Base-by-base conservation (phyloP, 2,113 vertebrate genomes). In the Phyllostomus discolor region DNA sequence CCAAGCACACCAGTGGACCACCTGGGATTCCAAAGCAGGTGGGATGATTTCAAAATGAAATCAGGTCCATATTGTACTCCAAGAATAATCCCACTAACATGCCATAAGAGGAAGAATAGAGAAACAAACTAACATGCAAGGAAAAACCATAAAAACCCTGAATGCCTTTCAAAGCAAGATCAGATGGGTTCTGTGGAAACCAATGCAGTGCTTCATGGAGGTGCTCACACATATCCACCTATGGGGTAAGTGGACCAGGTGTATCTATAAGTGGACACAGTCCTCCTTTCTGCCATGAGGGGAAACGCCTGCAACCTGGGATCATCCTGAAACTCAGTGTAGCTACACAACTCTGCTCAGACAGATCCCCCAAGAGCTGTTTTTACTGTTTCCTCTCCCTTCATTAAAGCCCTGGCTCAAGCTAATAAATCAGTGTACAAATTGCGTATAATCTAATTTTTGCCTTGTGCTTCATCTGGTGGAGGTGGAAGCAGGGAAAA, bases 351-450 rank as follows among this genome's bases (percentile, higher is more conserved):
- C n/a, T 33, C 24, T 20, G 76, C 52, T 57, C 87, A 79, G 57
- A 85, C 0, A 11, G 19, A 48, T 22, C 75, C 12, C n/a, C 52
- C 16, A 75, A 70, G 89, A 91, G 88, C 19, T 81, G 12, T 64
- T 62, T 79, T 43, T 10, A 38, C 28, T 48, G 52, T 73, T 87
- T 75, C 64, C 81, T 81, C 48, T 82, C 62, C 57, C 52, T 66
- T 97, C 88, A 94, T 97, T 96, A 94, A 95, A 90, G 66, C 17
- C 79, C 62, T 79, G 52, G 92, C 48, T 84, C 54, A 78, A 89
- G 52, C 91, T 96, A 96, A 90, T 97, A 97, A 95, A 96, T 98
- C 97, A 96, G 94, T 82, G 93, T 88, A 83, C 91, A 91, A 95
- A 24, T 78, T 96, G 85, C 54, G 19, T 76, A 81, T 38, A 91